A percentile compares a stretch with the other conserved stretches of the same genome.
Evolutionary conservation across 2,113 vertebrate genomes (phyloP).

Genomic region (Gnathonemus echidnorhynchus): DNA sequence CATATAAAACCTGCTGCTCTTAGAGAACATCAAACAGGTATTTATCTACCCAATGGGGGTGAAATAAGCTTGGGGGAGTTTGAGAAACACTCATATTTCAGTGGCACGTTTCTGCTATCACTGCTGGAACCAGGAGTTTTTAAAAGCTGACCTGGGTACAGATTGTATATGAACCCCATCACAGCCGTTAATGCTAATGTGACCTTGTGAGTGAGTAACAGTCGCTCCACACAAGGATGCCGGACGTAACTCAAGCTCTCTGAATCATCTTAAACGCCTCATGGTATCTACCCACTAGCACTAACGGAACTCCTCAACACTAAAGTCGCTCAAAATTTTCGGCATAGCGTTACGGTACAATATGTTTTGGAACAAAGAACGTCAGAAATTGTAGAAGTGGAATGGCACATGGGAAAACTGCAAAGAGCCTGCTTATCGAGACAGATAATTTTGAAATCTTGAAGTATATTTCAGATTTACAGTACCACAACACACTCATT

Average conservation of each 20-base stretch:
- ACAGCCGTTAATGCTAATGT: background rate
- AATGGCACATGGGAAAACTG: background rate
- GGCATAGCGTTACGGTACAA: background rate
- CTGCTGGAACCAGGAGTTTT: background rate
- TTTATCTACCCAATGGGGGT: background rate
- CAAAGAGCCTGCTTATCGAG: background rate
- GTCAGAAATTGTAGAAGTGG: background rate
- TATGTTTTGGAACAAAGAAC: background rate
- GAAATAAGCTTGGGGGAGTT: background rate
- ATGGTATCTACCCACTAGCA: background rate
- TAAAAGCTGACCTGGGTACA: slow-evolving; percentile 6
- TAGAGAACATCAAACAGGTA: background rate
- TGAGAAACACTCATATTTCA: background rate
- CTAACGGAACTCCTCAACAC: background rate
- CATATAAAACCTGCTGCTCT: background rate
- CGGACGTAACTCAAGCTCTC: background rate
- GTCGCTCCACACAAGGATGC: background rate
- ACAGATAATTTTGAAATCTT: too few relatives aligned
- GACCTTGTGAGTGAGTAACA: background rate
- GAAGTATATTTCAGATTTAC: background rate
- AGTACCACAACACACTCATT: too few relatives aligned
- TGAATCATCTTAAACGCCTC: background rate
- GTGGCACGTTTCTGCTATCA: background rate
- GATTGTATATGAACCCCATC: background rate
- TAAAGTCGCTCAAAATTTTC: background rate